Evolutionary conservation across 2,113 vertebrate genomes (phyloP), one percentile per base, ranked within the genome.

Genomic region (Ageneiosus marmoratus): DNA sequence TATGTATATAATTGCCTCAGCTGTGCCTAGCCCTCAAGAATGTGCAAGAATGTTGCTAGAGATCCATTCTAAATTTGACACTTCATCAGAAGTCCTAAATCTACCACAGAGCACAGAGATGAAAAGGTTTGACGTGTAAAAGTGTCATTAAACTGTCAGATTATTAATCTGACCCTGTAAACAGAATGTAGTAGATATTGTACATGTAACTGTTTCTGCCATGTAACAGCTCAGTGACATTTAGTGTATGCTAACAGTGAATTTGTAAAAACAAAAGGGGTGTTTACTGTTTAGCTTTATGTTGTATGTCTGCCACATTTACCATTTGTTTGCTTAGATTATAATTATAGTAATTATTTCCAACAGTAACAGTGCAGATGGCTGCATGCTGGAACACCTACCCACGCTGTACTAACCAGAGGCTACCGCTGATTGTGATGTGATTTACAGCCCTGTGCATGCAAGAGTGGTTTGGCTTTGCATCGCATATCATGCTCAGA

Each of bases 341-440:
- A 6, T 44, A 83, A 55, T 46, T 77, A 77, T 56, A 55, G 37
- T 34, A 44, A 55, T 69, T 69, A 53, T 55, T 62, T 13, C 27
- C 51, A 76, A 76, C 48, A 32, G 29, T 12, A 22, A 48, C 27
- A 55, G 32, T 63, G 53, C 51, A 78, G 29, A 62, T 48, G 34
- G 56, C 69, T 69, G 79, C 78, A 41, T 77, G 76, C 56, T 51
- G 44, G 58, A 67, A 18, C 77, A 65, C 5, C 69, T 75, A 81
- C 58, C 78, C 79, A 84, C 32, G 58, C 72, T 65, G n/a, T 56
- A 60, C 53, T 51, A 75, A 62, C 24, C 60, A 41, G 62, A 70
- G 60, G n/a, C 84, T 34, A 77, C 55, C 27, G 81, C 75, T 60
- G n/a, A 74, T n/a, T 83, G 81, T 77, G 22, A 80, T 84, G 83